Conservation (phyloP, 2,797 vertebrate species). For the Fratercula arctica region DNA sequence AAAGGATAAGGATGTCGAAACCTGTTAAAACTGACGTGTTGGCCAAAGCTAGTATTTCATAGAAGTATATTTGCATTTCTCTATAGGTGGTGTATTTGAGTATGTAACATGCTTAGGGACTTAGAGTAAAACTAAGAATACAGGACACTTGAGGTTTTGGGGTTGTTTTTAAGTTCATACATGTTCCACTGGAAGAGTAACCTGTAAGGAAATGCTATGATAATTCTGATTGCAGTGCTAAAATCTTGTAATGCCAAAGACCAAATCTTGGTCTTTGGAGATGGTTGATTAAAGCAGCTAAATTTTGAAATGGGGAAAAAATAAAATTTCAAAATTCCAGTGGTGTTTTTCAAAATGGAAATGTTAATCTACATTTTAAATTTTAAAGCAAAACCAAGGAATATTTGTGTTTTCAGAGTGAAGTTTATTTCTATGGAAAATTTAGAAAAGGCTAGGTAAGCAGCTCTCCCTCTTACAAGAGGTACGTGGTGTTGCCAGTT, state of each 20-base stretch:
- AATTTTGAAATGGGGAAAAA: not conserved
- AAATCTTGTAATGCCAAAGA: too few species aligned
- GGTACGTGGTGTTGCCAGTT: not conserved
- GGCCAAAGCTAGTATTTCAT: not conserved
- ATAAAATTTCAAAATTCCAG: not conserved
- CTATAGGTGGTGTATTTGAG: not conserved
- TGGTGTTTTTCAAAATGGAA: not conserved
- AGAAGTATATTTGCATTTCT: not conserved
- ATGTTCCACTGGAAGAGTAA: not conserved
- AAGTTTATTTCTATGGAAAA: not conserved
- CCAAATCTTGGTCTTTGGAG: not conserved
- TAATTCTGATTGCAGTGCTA: not conserved
- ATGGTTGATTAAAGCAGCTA: not conserved
- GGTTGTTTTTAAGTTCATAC: not conserved
- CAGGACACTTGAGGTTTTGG: not conserved
- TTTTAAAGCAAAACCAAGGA: not conserved
- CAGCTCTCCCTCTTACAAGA: not conserved
- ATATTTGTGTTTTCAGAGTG: not conserved
- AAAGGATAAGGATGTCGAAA: not conserved
- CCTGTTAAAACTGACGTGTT: not conserved
- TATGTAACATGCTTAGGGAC: not conserved
- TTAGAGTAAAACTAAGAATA: not conserved
- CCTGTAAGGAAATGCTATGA: not conserved
- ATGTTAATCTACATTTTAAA: not conserved
- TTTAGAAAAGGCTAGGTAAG: not conserved